A percentile compares a stretch with the other conserved stretches of the same genome.
Evolutionary conservation across 1,140 invertebrate genomes (phyloP).

Genomic region (Sycophila sp.): DNA sequence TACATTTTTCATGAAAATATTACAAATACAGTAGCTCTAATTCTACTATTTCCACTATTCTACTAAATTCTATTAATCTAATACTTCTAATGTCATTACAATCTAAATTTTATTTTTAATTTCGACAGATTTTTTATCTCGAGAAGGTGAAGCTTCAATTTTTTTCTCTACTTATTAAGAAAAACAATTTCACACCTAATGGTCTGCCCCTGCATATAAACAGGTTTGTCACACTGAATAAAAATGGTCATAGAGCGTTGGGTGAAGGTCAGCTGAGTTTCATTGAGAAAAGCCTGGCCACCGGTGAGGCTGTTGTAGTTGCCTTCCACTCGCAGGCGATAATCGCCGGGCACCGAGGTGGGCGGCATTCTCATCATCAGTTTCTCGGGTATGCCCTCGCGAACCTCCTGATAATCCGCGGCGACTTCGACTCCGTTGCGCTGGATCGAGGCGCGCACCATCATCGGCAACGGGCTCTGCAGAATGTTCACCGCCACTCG

Average conservation of each 20-base stretch:
- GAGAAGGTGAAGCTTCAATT: too few relatives aligned
- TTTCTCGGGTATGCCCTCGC: constrained; percentile 83
- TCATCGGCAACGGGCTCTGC: constrained; percentile 76
- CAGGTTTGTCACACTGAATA: constrained; percentile 93
- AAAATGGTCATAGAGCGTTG: constrained; percentile 95
- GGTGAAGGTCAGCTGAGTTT: constrained; percentile 82
- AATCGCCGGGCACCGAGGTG: constrained; percentile 82
- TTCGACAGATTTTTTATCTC: too few relatives aligned
- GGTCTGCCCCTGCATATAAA: constrained; percentile 93
- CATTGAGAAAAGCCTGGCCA: constrained; percentile 86
- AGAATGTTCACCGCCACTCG: constrained; percentile 83
- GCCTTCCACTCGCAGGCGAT: constrained; percentile 89
- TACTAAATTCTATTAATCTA: too few relatives aligned
- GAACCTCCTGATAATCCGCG: constrained; percentile 79
- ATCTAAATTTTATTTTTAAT: too few relatives aligned
- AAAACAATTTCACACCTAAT: constrained; percentile 58
- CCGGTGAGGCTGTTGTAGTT: constrained; percentile 85
- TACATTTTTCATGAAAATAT: too few relatives aligned
- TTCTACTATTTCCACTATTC: too few relatives aligned
- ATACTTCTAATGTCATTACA: too few relatives aligned
- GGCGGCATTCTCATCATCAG: constrained; percentile 84
- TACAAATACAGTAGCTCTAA: too few relatives aligned
- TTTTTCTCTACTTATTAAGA: too few relatives aligned
- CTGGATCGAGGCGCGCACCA: constrained; percentile 84
- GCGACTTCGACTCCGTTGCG: constrained; percentile 88